Evolutionary conservation across 2,797 vertebrate genomes (phyloP).

Genomic region (Chelmon rostratus): DNA sequence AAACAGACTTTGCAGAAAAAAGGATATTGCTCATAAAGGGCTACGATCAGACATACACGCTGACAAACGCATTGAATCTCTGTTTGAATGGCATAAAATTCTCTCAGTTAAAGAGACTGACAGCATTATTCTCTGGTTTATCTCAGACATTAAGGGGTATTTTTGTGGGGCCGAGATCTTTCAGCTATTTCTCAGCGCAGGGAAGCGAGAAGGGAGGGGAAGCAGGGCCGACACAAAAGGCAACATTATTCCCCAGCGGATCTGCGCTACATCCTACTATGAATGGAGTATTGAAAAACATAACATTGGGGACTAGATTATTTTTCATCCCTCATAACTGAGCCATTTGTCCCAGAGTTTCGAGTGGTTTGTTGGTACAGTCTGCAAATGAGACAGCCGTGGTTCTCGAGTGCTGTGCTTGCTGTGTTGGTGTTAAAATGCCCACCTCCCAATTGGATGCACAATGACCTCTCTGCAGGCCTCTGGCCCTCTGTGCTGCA

Average conservation of each 20-base stretch:
- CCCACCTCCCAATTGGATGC: constrained; percentile 73
- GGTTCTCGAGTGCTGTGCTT: constrained; percentile 46
- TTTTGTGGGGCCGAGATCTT: constrained; percentile 87
- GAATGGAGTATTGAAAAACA: constrained; percentile 97
- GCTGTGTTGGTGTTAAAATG: constrained; percentile 73
- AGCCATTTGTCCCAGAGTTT: constrained; percentile 83
- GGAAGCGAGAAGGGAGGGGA: constrained; percentile 86
- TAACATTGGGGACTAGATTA: constrained; percentile 89
- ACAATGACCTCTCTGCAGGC: constrained; percentile 63
- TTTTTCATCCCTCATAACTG: constrained; percentile 90
- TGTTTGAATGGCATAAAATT: constrained; percentile 41
- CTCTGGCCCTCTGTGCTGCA: constrained; percentile 33
- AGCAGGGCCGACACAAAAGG: constrained; percentile 91
- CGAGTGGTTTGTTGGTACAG: constrained; percentile 74
- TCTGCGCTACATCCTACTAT: constrained; percentile 87
- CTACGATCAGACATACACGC: neutral
- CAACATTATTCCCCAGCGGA: constrained; percentile 93
- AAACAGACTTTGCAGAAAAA: constrained; percentile 4
- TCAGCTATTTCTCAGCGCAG: constrained; percentile 87
- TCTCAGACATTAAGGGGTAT: constrained; percentile 77
- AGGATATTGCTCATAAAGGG: constrained; percentile 7
- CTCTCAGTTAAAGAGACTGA: constrained; percentile 51
- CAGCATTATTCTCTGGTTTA: constrained; percentile 66
- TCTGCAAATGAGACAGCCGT: constrained; percentile 66
- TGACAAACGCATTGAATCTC: constrained; percentile 52